These are phyloP conservation scores for Phyllopteryx taeniolatus DNA, from an alignment of 2,113 vertebrate species.

Conservation along the genomic window DNA sequence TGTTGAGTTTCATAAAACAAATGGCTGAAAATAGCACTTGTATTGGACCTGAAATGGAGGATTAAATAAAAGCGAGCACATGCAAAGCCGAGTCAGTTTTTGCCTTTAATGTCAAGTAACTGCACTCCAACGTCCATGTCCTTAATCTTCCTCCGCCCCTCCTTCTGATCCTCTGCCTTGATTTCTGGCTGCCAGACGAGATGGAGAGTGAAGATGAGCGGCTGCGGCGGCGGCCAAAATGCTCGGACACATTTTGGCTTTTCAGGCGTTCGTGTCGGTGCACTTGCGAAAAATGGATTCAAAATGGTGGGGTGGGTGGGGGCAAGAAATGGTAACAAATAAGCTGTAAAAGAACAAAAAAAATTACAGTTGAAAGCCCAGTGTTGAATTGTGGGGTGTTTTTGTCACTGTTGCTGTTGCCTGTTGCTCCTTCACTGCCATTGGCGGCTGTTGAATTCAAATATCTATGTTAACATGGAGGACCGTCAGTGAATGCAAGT, in stretches of 20 bases:
- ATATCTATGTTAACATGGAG: no score
- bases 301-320: conserved; percentile 3
- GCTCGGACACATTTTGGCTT: conserved; percentile 40
- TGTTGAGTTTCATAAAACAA: conserved; percentile 10
- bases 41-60: neutral
- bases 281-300: conserved; percentile 22
- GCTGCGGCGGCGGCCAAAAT: conserved; percentile 8
- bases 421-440: no score
- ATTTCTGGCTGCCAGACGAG: conserved; percentile 51
- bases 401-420: neutral
- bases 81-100: neutral
- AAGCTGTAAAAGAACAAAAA: conserved; percentile 28
- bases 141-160: conserved; percentile 38
- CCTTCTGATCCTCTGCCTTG: conserved; percentile 35
- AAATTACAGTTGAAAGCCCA: conserved; percentile 17
- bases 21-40: conserved; percentile 1
- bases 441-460: no score
- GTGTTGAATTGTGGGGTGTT: conserved; percentile 14
- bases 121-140: conserved; percentile 33
- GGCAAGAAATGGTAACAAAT: conserved; percentile 25
- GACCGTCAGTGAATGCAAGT: no score
- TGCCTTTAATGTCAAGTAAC: conserved; percentile 57
- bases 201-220: conserved; percentile 56
- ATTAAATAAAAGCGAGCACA: neutral
- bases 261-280: conserved; percentile 37